Conservation (phyloP, 2,797 vertebrate genomes). For the Xiphophorus birchmanni region DNA sequence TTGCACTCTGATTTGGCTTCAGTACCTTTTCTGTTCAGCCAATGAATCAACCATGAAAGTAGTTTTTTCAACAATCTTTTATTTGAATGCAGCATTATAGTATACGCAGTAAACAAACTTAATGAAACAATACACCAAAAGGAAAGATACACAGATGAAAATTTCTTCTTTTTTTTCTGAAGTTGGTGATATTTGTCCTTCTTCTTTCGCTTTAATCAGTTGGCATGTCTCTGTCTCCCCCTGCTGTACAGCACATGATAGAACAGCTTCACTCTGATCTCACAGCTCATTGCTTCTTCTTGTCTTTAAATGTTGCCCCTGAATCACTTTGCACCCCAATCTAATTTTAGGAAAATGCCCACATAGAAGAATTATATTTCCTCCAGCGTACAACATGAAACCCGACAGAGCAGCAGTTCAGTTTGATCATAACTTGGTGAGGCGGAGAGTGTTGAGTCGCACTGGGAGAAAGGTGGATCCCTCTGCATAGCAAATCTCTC, state of each 20-base stretch:
- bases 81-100: conserved; percentile 45
- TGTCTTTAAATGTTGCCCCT: neutral
- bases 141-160: conserved; percentile 51
- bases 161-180: conserved; percentile 43
- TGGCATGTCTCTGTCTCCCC: conserved; percentile 48
- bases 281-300: neutral
- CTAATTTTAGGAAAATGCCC: conserved; percentile 6
- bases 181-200: conserved; percentile 8
- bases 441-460: conserved; percentile 89
- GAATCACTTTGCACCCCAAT: conserved; percentile 11
- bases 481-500: conserved; percentile 90
- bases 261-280: conserved; percentile 25
- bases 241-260: conserved; percentile 47
- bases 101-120: conserved; percentile 37
- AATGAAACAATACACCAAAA: conserved; percentile 50
- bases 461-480: conserved; percentile 88
- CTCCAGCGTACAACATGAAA: conserved; percentile 1
- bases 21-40: conserved; percentile 17
- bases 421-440: conserved; percentile 88
- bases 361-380: neutral
- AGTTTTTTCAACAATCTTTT: conserved; percentile 29
- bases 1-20: conserved; percentile 51
- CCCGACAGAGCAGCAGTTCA: neutral
- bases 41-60: neutral
- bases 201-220: neutral